Conservation (phyloP, 2,888 invertebrate genomes). For the Hybos culiciformis region DNA sequence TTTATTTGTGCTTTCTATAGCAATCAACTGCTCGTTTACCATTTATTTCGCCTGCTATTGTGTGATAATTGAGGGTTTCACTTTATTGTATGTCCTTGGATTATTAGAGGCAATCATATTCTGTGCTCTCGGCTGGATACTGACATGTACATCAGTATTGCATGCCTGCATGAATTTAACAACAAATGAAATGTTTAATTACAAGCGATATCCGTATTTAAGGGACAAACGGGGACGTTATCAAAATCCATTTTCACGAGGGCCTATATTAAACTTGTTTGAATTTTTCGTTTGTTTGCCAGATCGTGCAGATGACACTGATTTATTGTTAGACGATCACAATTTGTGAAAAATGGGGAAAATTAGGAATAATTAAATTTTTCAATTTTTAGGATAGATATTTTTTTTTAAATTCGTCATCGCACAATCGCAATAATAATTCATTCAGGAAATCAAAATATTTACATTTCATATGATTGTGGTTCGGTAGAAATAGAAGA, state of each 20-base stretch:
- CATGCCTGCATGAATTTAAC: conserved; percentile 89
- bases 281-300: conserved; percentile 83
- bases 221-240: conserved; percentile 79
- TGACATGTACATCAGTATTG: conserved; percentile 76
- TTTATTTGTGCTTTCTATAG: conserved; percentile 73
- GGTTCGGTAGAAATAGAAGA: too few relatives aligned
- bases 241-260: conserved; percentile 84
- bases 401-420: too few relatives aligned
- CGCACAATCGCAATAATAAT: too few relatives aligned
- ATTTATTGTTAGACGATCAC: conserved; percentile 54
- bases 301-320: conserved; percentile 63
- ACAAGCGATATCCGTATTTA: conserved; percentile 79
- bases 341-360: conserved; percentile 30
- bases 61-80: conserved; percentile 72
- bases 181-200: conserved; percentile 91
- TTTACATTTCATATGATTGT: too few relatives aligned
- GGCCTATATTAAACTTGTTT: conserved; percentile 69
- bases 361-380: conserved; percentile 2
- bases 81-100: conserved; percentile 70
- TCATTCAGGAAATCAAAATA: too few relatives aligned
- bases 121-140: conserved; percentile 73
- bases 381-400: too few relatives aligned
- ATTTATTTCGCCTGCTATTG: conserved; percentile 80
- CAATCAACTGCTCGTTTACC: conserved; percentile 75
- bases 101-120: conserved; percentile 71